Evolutionary conservation across 2,888 invertebrate genomes (phyloP).

Genomic region (Dasypogon diadema): DNA sequence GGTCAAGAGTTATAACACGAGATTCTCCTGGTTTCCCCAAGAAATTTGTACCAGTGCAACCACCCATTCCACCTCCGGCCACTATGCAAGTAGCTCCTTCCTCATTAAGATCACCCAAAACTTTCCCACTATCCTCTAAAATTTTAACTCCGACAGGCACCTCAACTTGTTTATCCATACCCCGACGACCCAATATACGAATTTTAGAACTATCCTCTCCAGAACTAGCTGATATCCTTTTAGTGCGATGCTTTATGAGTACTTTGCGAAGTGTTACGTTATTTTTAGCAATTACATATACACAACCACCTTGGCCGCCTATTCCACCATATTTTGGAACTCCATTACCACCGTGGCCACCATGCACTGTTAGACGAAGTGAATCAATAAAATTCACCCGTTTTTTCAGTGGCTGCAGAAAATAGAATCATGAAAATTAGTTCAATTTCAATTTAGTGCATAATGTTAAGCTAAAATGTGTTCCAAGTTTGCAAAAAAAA

Average conservation of each 20-base stretch:
- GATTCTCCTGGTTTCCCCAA: constrained; percentile 81
- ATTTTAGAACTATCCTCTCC: constrained; percentile 83
- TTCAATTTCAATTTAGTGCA: too few species aligned
- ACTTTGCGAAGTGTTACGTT: constrained; percentile 72
- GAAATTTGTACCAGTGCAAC: constrained; percentile 80
- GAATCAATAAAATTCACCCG: constrained; percentile 80
- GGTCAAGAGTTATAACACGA: constrained; percentile 80
- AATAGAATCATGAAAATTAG: background rate
- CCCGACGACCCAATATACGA: constrained; percentile 81
- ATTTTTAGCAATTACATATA: constrained; percentile 79
- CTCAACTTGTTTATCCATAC: constrained; percentile 77
- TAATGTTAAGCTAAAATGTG: too few species aligned
- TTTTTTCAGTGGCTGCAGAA: constrained; percentile 53
- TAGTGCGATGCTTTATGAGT: constrained; percentile 71
- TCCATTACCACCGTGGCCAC: constrained; percentile 82
- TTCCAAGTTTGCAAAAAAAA: too few species aligned
- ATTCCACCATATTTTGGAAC: constrained; percentile 86
- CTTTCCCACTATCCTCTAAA: constrained; percentile 74
- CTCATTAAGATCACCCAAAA: constrained; percentile 79
- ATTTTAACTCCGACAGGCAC: constrained; percentile 82
- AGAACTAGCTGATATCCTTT: constrained; percentile 74
- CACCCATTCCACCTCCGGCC: constrained; percentile 87
- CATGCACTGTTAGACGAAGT: constrained; percentile 82
- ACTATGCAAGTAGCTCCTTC: constrained; percentile 76
- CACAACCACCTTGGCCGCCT: constrained; percentile 92